Percentiles rank a stretch among this genome's conserved stretches.
These are phyloP conservation scores for Pogonocichla stellata DNA, from an alignment of 2,113 vertebrate species.

Conservation along the genomic window DNA sequence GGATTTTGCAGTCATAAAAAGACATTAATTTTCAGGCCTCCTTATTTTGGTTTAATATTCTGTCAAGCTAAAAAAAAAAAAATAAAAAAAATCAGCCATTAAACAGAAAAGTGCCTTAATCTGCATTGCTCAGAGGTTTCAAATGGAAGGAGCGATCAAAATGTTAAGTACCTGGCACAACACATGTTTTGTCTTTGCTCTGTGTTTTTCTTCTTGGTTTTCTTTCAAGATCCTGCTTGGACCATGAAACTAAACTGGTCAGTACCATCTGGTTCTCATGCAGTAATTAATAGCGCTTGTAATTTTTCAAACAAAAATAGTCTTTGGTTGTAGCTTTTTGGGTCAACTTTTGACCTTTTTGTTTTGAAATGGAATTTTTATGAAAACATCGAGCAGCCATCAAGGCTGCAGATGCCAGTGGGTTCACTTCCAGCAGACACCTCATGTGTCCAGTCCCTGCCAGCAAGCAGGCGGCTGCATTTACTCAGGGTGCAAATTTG, in stretches of 20 bases:
- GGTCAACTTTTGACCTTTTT: constrained; percentile 28
- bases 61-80: constrained; percentile 39
- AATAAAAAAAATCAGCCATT: not conserved
- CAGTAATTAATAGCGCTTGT: constrained; percentile 8
- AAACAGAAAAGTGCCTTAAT: not conserved
- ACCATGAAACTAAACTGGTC: not conserved
- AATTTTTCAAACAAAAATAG: constrained; percentile 31
- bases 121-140: not conserved
- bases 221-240: not conserved
- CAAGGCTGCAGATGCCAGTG: not conserved
- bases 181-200: not conserved
- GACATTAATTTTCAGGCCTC: constrained; percentile 21
- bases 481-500: not conserved
- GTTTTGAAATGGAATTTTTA: constrained; percentile 19
- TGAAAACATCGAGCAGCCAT: not conserved
- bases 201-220: not conserved
- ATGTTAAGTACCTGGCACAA: constrained; percentile 2
- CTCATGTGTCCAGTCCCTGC: not conserved
- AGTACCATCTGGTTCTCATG: constrained; percentile 35
- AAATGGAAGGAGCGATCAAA: not conserved
- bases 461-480: not conserved
- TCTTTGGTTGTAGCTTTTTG: not conserved
- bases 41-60: constrained; percentile 21
- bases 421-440: not conserved
- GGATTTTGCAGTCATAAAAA: constrained; percentile 15